Evolutionary conservation across 2,113 vertebrate genomes (phyloP), one percentile per base, ranked within the genome.

Genomic region (Myxocyprinus asiaticus): DNA sequence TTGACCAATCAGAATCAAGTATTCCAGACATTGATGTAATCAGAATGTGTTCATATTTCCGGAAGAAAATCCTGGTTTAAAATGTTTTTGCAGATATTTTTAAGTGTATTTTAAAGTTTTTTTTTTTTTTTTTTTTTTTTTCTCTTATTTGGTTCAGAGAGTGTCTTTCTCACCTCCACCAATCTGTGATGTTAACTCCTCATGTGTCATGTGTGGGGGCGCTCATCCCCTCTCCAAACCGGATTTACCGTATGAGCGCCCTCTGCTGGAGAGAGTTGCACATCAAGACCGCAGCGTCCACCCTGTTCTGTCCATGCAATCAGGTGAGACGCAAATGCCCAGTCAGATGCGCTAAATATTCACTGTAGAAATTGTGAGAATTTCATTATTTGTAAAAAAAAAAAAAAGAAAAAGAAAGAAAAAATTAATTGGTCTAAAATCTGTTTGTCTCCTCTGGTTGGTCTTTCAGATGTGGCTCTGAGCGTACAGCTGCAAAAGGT

Each of bases 301-400:
- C 75, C 96, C 96, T 45, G 95, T 97, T 80, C 93, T 99, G 5
- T 98, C 97, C 10, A 96, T 98, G 93, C 93, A 22, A 94, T 98
- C 0, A 95, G 97, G 98, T 90, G 94, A 7, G 64, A 15, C 8
- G 8, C 22, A 33, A 33, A 33, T 33, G 22, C 22, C 22, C 22
- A 33, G 22, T 33, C 22, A 33, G 22, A 33, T 33, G 22, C 22
- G 22, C 22, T 33, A 33, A 33, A 33, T 33, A 33, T 33, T 33
- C 22, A 33, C 22, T 33, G 22, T 33, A 33, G 22, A 33, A 33
- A 33, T 33, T 33, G 22, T 33, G 22, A 33, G 22, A 33, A 33
- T 33, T 33, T 33, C 22, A 33, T 33, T 33, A 33, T 33, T 33
- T 33, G 22, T 33, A 33, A 33, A 33, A 33, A 33, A 33, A 33